A percentile compares a stretch with the other conserved stretches of the same genome.
phyloP scores from a whole-genome alignment of 2,797 vertebrate genomes.

The Anas acuta region DNA sequence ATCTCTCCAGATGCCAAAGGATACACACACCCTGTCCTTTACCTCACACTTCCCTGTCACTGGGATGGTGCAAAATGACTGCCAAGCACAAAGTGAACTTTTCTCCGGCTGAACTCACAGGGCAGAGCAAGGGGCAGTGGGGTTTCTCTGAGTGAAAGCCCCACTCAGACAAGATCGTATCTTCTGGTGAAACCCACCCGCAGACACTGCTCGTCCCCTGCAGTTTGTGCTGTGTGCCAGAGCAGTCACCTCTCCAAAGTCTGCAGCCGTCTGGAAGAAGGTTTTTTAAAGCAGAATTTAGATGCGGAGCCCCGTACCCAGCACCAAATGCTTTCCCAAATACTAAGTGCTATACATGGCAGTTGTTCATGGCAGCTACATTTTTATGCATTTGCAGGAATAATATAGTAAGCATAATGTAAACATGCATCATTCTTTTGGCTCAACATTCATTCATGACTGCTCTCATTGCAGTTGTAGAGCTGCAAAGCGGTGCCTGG shows the following conservation, averaged over 20 bases:
- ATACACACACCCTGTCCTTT: not conserved
- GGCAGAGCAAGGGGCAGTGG: not conserved
- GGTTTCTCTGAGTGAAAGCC: not conserved
- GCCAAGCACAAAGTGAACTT: not conserved
- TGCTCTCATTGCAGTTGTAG: constrained; percentile 54
- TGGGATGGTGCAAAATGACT: not conserved
- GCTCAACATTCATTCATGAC: constrained; percentile 63
- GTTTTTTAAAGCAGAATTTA: not conserved
- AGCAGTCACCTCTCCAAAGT: not conserved
- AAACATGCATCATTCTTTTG: constrained; percentile 71
- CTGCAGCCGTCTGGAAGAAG: not conserved
- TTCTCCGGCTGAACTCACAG: not conserved
- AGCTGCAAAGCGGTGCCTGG: constrained; percentile 64
- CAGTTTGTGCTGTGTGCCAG: not conserved
- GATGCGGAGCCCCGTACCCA: not conserved
- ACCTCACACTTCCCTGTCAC: not conserved
- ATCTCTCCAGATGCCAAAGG: not conserved
- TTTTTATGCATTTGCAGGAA: constrained; percentile 40
- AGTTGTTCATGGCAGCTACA: constrained; percentile 32
- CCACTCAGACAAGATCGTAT: not conserved
- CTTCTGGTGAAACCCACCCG: not conserved
- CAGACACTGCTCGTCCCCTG: not conserved
- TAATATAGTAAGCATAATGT: constrained; percentile 71
- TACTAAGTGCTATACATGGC: constrained; percentile 9
- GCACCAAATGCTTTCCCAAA: not conserved